Evolutionary conservation across 2,888 invertebrate genomes (phyloP).

Genomic region (Cephonodes hylas): DNA sequence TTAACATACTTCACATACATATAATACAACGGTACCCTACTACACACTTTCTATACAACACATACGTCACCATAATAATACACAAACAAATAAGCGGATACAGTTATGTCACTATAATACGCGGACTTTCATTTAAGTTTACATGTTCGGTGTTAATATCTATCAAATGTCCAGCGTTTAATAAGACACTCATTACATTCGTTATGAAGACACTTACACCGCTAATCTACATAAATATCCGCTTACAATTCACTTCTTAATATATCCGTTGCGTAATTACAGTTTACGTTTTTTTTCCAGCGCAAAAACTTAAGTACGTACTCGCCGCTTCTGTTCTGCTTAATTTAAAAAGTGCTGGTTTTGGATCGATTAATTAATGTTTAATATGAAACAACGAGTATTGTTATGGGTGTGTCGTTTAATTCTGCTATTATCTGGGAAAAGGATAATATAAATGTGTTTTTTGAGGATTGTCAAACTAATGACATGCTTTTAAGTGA

Average conservation of each 20-base stretch:
- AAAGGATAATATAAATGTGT: no score
- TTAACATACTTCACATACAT: no score
- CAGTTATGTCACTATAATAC: conserved; percentile 60
- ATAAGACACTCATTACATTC: conserved; percentile 24
- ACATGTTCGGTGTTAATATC: conserved; percentile 33
- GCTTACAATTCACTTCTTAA: neutral
- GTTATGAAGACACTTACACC: conserved; percentile 13
- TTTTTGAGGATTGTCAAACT: no score
- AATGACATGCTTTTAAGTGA: no score
- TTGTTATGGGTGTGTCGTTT: neutral
- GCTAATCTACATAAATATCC: conserved; percentile 17
- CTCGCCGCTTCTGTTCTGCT: neutral
- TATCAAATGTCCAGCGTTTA: conserved; percentile 20
- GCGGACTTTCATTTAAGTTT: conserved; percentile 48
- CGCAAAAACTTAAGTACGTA: neutral
- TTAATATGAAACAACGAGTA: neutral
- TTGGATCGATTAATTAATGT: neutral
- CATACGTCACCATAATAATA: conserved; percentile 32
- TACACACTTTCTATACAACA: conserved; percentile 9
- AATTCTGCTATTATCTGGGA: no score
- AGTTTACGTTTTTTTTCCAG: neutral
- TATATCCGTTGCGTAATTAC: neutral
- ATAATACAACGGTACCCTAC: neutral
- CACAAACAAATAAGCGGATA: conserved; percentile 54
- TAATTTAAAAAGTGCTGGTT: neutral